A percentile compares a stretch with the other conserved stretches of the same genome.
Evolutionary conservation across 2,113 vertebrate genomes (phyloP).

Genomic region (Megatriorchis doriae): DNA sequence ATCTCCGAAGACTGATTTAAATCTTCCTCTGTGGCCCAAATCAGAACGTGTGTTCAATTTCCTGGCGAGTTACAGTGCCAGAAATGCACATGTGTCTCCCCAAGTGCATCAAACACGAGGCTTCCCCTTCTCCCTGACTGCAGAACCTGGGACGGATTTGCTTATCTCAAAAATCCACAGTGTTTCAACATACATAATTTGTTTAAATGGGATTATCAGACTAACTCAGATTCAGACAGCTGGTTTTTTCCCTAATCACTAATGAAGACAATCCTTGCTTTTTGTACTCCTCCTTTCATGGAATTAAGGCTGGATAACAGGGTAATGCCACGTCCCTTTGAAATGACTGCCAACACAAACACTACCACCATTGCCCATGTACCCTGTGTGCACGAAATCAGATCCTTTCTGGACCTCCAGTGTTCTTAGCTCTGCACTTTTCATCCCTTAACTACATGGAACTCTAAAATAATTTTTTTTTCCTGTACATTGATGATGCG

Average conservation of each 20-base stretch:
- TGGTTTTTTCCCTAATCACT: background rate
- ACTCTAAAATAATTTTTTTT: background rate
- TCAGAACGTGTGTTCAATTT: background rate
- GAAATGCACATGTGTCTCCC: background rate
- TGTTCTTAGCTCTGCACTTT: background rate
- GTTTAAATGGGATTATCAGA: slow-evolving; percentile 31
- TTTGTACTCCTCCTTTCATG: background rate
- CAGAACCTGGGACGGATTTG: background rate
- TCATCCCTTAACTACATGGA: background rate
- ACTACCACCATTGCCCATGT: background rate
- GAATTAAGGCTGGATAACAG: background rate
- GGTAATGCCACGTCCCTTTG: background rate
- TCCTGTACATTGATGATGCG: background rate
- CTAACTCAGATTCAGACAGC: background rate
- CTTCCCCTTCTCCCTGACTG: background rate
- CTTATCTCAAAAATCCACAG: slow-evolving; percentile 28
- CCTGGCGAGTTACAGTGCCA: background rate
- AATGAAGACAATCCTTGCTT: background rate
- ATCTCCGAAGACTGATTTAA: background rate
- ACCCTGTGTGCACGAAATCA: background rate
- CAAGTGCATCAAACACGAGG: background rate
- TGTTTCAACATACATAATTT: background rate
- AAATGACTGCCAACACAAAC: background rate
- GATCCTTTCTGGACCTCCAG: background rate
- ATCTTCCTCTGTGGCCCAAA: background rate